Conservation (phyloP, 1,140 invertebrate genomes). For the Nilaparvata lugens region DNA sequence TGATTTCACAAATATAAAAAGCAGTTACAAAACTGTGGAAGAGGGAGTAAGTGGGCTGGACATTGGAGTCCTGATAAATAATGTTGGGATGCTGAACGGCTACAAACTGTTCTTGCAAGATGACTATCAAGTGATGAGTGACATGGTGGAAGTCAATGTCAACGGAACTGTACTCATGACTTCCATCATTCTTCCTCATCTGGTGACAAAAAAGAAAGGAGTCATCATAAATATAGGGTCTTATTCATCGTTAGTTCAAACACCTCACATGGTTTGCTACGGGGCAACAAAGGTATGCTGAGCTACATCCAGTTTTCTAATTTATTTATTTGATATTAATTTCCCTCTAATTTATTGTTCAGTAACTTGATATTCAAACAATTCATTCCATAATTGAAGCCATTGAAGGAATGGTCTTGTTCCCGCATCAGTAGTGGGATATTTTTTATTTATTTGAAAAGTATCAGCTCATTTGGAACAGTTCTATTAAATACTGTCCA, state of each 20-base stretch:
- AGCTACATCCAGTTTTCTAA: no score
- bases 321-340: no score
- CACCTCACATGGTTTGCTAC: constrained; percentile 75
- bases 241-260: constrained; percentile 60
- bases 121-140: constrained; percentile 39
- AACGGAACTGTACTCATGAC: constrained; percentile 48
- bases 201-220: constrained; percentile 73
- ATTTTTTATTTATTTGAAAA: no score
- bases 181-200: constrained; percentile 67
- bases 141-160: constrained; percentile 42
- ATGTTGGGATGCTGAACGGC: constrained; percentile 79
- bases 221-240: constrained; percentile 89
- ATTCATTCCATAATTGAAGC: no score
- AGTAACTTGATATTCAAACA: no score
- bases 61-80: constrained; percentile 88
- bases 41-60: constrained; percentile 64
- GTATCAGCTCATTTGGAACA: no score
- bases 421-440: no score
- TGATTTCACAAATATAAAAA: constrained; percentile 62
- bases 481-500: no score
- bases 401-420: no score
- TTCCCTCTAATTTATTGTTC: no score
- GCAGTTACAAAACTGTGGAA: constrained; percentile 65
- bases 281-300: constrained; percentile 69
- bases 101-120: constrained; percentile 73